Evolutionary conservation across 2,888 invertebrate species (phyloP).

Genomic region (Melieria crassipennis): DNA sequence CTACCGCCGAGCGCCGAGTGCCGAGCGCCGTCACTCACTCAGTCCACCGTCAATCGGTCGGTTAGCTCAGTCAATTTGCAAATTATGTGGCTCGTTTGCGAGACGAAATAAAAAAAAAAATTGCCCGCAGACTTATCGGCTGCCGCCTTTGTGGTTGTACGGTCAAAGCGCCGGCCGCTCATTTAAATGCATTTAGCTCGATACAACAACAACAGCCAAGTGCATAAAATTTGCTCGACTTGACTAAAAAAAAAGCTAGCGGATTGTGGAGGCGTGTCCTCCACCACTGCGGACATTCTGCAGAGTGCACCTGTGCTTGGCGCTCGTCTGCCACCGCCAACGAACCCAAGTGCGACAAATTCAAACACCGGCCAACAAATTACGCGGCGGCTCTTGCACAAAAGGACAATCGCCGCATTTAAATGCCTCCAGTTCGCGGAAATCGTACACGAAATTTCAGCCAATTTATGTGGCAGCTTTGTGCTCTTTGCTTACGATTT

Average conservation of each 20-base stretch:
- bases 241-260: not conserved
- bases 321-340: not conserved
- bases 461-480: constrained; percentile 9
- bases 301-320: not conserved
- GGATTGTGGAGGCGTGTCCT: constrained; percentile 12
- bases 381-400: constrained; percentile 19
- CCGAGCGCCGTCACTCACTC: constrained; percentile 17
- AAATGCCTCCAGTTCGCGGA: constrained; percentile 14
- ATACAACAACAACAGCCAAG: too few relatives aligned
- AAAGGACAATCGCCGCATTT: not conserved
- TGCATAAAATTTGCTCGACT: too few relatives aligned
- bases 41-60: constrained; percentile 13
- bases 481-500: not conserved
- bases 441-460: not conserved
- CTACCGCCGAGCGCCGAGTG: not conserved
- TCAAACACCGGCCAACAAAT: constrained; percentile 5
- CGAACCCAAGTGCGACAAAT: constrained; percentile 3
- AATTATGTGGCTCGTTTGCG: constrained; percentile 33
- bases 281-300: not conserved
- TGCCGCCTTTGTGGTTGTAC: not conserved
- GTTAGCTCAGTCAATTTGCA: constrained; percentile 34
- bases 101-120: constrained; percentile 14
- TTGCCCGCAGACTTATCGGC: not conserved
- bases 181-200: constrained; percentile 5
- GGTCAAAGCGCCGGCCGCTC: constrained; percentile 12